Conservation (phyloP, 1,140 invertebrate genomes). For the Leptonema lineaticorne region DNA sequence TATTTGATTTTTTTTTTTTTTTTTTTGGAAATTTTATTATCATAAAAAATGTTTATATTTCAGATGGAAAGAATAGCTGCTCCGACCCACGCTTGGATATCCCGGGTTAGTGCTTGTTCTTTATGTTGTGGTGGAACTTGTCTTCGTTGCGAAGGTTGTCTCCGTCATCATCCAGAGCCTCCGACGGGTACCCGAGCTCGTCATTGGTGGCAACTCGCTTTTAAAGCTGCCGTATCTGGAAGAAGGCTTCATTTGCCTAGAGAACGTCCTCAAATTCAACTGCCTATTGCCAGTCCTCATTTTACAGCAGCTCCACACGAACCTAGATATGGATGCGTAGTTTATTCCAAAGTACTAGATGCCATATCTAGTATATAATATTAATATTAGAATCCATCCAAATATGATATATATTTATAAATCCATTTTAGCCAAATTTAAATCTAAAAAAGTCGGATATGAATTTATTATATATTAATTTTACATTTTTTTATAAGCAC, state of each 20-base stretch:
- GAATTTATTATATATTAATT: too few relatives aligned
- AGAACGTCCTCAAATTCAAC: neutral
- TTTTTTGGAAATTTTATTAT: neutral
- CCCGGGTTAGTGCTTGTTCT: slow-evolving; percentile 34
- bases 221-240: neutral
- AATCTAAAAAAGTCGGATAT: too few relatives aligned
- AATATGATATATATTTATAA: too few relatives aligned
- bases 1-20: neutral
- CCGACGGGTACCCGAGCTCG: slow-evolving; percentile 18
- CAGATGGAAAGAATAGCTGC: slow-evolving; percentile 53
- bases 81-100: slow-evolving; percentile 50
- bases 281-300: neutral
- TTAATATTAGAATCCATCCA: neutral
- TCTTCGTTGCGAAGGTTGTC: slow-evolving; percentile 44
- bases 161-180: slow-evolving; percentile 31
- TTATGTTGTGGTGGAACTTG: slow-evolving; percentile 40
- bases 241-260: slow-evolving; percentile 27
- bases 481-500: too few relatives aligned
- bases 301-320: neutral
- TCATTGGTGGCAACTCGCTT: slow-evolving; percentile 33
- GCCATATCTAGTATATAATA: neutral
- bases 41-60: slow-evolving; percentile 5
- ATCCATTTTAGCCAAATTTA: too few relatives aligned
- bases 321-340: slow-evolving; percentile 2
- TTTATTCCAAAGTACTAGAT: slow-evolving; percentile 5